A percentile compares a stretch with the other conserved stretches of the same genome.
Evolutionary conservation across 2,888 invertebrate species (phyloP).

Genomic region (Xestia rhomboidea): DNA sequence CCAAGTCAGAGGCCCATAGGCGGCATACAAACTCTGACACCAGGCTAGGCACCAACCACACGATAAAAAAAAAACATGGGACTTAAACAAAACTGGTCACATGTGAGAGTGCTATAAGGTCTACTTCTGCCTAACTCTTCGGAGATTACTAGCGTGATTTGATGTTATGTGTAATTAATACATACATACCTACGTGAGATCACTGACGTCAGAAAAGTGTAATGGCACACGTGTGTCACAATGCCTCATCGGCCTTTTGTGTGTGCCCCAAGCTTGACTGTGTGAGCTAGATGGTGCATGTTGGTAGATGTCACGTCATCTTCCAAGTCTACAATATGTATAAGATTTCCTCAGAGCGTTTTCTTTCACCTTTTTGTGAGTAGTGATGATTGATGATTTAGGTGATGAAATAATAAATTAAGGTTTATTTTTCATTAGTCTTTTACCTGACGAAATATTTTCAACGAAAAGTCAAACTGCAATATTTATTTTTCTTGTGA

Average conservation of each 20-base stretch:
- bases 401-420: neutral
- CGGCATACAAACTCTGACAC: too few relatives aligned
- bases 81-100: neutral
- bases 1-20: too few relatives aligned
- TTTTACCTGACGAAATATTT: neutral
- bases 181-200: conserved; percentile 29
- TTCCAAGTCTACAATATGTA: neutral
- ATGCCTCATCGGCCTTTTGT: neutral
- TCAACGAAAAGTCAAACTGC: neutral
- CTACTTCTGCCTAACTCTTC: too few relatives aligned
- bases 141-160: too few relatives aligned
- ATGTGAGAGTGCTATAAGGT: neutral
- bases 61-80: too few relatives aligned
- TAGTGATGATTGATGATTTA: too few relatives aligned
- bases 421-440: neutral
- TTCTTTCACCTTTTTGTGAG: neutral
- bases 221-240: neutral
- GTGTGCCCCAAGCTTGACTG: neutral
- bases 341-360: neutral
- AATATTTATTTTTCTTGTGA: neutral
- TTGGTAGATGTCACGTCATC: neutral
- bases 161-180: neutral
- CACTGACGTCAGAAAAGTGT: conserved; percentile 39
- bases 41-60: too few relatives aligned
- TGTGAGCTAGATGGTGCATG: neutral